Base-by-base conservation (phyloP, 2,113 vertebrate species). In the Peromyscus californicus region DNA sequence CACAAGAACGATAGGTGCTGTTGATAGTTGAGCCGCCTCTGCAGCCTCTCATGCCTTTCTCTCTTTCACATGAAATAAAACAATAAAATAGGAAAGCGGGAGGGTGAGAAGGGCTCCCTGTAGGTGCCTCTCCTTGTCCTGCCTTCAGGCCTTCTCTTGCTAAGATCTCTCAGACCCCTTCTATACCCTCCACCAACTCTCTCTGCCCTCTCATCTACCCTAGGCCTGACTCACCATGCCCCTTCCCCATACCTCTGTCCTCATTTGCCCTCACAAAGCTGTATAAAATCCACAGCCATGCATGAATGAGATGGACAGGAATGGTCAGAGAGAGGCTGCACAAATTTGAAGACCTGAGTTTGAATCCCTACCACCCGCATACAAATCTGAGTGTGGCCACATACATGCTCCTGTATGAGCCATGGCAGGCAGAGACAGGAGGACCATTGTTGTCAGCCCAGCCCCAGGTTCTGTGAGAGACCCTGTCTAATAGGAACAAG, bases 121-220 rank as follows among this genome's bases (percentile, higher is more conserved):
- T 57, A 48, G 22, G 26, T 3, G 45, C 85, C 36, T 61, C 33
- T 13, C 7, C 10, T 70, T 16, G 11, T 13, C 45, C n/a, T 29
- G 26, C 21, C 31, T 24, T n/a, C 21, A 1, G 11, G 4, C 31
- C n/a, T 86, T 29, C 39, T 33, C 36, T 45, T 29, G 0, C 2
- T 33, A 16, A 22, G 17, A 1, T 54, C 19, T 89, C 48, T 31
- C 17, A 61, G 26, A 31, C 33, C 0, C 9, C 51, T 36, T 0
- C 3, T 29, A 57, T 36, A 1, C 13, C 33, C 36, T 21, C 2
- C 4, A 45, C 31, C 24, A 48, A 36, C n/a, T 48, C 24, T 4
- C 22, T 3, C 5, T 15, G 24, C 2, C 8, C 33, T 26, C 2
- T 19, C n/a, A 7, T 8, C 17, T 26, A 1, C 29, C 29, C 7